Conservation (phyloP, 2,113 vertebrate genomes). For the Spilogale gracilis region DNA sequence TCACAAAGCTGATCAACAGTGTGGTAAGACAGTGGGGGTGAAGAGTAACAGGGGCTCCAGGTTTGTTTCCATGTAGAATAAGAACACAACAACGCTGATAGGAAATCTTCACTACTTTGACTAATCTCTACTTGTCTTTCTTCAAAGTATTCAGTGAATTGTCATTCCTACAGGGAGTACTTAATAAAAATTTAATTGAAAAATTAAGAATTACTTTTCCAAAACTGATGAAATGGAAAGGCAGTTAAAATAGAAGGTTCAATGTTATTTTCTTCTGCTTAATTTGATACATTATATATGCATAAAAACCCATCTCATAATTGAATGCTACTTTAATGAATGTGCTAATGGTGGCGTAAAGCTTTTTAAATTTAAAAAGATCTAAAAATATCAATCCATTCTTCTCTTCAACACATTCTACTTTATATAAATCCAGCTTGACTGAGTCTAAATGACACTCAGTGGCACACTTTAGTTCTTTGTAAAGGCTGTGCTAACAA, state of each 20-base stretch:
- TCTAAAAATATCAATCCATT: conserved; percentile 72
- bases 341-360: conserved; percentile 73
- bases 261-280: conserved; percentile 71
- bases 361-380: conserved; percentile 80
- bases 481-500: conserved; percentile 77
- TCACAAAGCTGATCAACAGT: neutral
- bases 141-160: conserved; percentile 25
- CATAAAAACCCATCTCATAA: conserved; percentile 70
- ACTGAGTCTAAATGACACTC: conserved; percentile 79
- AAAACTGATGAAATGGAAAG: conserved; percentile 59
- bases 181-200: conserved; percentile 65
- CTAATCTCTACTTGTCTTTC: conserved; percentile 15
- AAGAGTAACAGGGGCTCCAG: neutral
- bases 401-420: conserved; percentile 81
- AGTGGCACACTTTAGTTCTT: conserved; percentile 77
- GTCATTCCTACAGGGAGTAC: neutral
- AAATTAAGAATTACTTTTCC: conserved; percentile 66
- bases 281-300: conserved; percentile 65
- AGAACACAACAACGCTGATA: neutral
- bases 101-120: neutral
- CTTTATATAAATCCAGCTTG: conserved; percentile 83
- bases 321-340: conserved; percentile 78
- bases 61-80: neutral
- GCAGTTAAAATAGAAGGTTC: conserved; percentile 65
- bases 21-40: neutral